Conservation (phyloP, 2,888 invertebrate species). For the Lacanobia oleracea region DNA sequence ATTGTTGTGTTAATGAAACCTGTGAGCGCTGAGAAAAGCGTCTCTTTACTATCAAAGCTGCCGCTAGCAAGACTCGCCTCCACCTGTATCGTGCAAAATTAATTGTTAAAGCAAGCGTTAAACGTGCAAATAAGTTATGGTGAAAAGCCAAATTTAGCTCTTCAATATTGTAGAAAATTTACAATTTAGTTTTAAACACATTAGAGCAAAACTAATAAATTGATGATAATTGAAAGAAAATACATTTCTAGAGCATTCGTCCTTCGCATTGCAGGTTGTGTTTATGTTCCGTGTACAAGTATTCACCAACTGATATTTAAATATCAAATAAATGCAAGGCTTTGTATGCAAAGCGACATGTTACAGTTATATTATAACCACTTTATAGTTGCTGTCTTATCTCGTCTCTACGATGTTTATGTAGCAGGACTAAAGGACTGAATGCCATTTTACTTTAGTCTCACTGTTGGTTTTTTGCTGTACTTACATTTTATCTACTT, state of each 20-base stretch:
- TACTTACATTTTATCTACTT: conserved; percentile 24
- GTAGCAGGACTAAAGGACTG: conserved; percentile 24
- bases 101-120: conserved; percentile 45
- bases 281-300: neutral
- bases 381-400: conserved; percentile 27
- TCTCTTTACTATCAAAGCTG: conserved; percentile 35
- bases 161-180: conserved; percentile 1
- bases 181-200: neutral
- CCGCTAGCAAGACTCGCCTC: conserved; percentile 15
- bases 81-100: conserved; percentile 37
- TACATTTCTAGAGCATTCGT: neutral
- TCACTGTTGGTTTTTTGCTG: conserved; percentile 23
- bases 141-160: conserved; percentile 1
- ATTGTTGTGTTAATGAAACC: conserved; percentile 34
- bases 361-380: conserved; percentile 13
- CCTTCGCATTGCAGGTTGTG: neutral
- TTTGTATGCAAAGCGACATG: conserved; percentile 27
- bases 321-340: neutral
- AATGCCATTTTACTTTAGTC: conserved; percentile 26
- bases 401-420: conserved; percentile 14
- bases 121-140: conserved; percentile 33
- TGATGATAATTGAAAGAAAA: neutral
- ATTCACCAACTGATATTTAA: neutral
- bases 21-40: conserved; percentile 6
- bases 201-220: neutral